phyloP scores from a whole-genome alignment of 2,888 invertebrate genomes.

The Phytoseiulus persimilis region DNA sequence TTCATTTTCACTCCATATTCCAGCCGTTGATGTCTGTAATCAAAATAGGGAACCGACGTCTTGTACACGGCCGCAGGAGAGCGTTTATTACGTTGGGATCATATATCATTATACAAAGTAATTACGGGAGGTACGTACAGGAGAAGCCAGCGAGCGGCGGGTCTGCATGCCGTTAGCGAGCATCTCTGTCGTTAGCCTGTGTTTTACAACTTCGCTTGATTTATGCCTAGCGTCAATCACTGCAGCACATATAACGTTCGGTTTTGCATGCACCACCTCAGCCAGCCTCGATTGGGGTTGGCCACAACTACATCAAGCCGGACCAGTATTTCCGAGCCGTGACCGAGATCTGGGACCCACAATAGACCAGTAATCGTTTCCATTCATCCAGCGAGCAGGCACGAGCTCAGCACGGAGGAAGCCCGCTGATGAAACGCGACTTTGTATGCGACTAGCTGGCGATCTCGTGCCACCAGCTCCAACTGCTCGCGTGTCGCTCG shows the following conservation, averaged over 20 bases:
- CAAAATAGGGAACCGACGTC: not conserved
- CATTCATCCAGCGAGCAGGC: no score
- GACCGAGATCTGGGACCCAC: not conserved
- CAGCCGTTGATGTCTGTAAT: not conserved
- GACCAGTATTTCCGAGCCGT: not conserved
- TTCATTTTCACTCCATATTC: not conserved
- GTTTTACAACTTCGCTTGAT: constrained; percentile 5
- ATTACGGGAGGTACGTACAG: not conserved
- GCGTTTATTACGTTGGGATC: not conserved
- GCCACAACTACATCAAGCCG: not conserved
- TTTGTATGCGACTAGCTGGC: not conserved
- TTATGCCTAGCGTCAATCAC: not conserved
- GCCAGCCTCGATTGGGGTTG: not conserved
- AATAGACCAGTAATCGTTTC: not conserved
- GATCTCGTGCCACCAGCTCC: not conserved
- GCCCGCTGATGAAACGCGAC: not conserved
- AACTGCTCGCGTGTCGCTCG: not conserved
- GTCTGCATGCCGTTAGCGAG: not conserved
- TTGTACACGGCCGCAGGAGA: not conserved
- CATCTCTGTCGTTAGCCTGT: not conserved
- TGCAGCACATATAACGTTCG: not conserved
- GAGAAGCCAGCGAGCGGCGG: not conserved
- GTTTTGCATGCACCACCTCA: not conserved
- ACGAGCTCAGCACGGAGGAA: not conserved
- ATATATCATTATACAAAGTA: not conserved